Evolutionary conservation across 2,113 vertebrate species (phyloP), one percentile per base, ranked within the genome.

Genomic region (Lophura nycthemera): DNA sequence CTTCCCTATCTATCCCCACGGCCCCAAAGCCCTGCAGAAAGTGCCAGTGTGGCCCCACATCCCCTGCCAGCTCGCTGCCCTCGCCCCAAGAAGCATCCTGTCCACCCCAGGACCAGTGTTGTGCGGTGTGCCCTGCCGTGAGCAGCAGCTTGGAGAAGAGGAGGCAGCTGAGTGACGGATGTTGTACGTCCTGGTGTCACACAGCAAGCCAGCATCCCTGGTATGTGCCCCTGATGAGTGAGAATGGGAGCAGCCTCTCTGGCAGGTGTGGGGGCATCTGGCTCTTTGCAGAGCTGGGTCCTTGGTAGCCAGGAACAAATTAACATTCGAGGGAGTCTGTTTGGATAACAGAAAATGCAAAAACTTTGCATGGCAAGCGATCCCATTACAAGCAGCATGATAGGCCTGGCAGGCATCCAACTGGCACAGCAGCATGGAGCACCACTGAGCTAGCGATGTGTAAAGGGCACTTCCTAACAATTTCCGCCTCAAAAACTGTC

Each of bases 191-290:
- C 73, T 48, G 30, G 0, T 29, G 70, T n/a, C 57, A 71, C 8
- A 36, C 70, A 71, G 43, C 63, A 29, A 61, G 21, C 13, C 88
- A 36, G 10, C 0, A 0, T 22, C 40, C 43, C 59, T 0, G 0
- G 30, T 19, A 3, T 1, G 1, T 20, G 54, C 32, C 30, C 19
- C 19, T 72, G 56, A 30, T 0, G 34, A 71, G 61, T 45, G 52
- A 63, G 52, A 22, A 36, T 69, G 20, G 43, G 45, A 89, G 42
- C 65, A 75, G 19, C 38, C 48, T 52, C 65, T 73, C 30, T 0
- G 0, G 69, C 61, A 88, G 45, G 29, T 50, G 75, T 1, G 0
- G 52, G 43, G 0, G 1, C 8, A 0, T 50, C 84, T 1, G 0
- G 60, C 52, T 84, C 63, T 65, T 20, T 81, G n/a, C 32, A 66